Conservation (phyloP, 2,888 invertebrate genomes). For the Pterobdella sp. region DNA sequence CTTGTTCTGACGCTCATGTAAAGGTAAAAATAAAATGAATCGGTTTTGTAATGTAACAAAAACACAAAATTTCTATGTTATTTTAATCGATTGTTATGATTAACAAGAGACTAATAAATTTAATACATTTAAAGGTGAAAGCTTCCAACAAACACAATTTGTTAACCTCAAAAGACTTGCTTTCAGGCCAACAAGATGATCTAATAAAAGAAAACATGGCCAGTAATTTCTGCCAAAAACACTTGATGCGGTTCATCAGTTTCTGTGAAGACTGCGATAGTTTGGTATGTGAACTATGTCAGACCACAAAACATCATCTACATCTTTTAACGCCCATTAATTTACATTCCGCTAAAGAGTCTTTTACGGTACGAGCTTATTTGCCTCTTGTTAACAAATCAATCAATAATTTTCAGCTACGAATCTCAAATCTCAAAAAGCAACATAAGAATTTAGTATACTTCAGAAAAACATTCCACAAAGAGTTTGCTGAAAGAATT, state of each 20-base stretch:
- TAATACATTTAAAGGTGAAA: conserved; percentile 29
- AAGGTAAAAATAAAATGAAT: conserved; percentile 20
- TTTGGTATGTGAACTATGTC: conserved; percentile 38
- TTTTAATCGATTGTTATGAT: neutral
- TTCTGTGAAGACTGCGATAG: conserved; percentile 36
- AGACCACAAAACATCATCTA: conserved; percentile 35
- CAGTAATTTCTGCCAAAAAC: conserved; percentile 35
- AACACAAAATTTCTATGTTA: neutral
- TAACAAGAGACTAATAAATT: too few species aligned
- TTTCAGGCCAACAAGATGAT: conserved; percentile 34
- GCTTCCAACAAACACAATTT: conserved; percentile 36
- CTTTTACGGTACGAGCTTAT: conserved; percentile 27
- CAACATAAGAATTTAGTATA: conserved; percentile 36
- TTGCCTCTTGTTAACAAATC: conserved; percentile 29
- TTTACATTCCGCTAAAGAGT: conserved; percentile 33
- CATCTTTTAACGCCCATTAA: conserved; percentile 34
- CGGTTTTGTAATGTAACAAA: neutral
- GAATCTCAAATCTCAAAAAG: conserved; percentile 34
- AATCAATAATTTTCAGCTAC: conserved; percentile 30
- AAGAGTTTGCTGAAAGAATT: conserved; percentile 35
- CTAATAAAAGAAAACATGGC: conserved; percentile 36
- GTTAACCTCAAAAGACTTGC: conserved; percentile 33
- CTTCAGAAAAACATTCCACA: conserved; percentile 36
- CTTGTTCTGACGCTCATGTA: conserved; percentile 34
- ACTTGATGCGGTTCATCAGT: conserved; percentile 34